Base-by-base conservation (phyloP, 2,113 vertebrate genomes). In the Oncorhynchus nerka region DNA sequence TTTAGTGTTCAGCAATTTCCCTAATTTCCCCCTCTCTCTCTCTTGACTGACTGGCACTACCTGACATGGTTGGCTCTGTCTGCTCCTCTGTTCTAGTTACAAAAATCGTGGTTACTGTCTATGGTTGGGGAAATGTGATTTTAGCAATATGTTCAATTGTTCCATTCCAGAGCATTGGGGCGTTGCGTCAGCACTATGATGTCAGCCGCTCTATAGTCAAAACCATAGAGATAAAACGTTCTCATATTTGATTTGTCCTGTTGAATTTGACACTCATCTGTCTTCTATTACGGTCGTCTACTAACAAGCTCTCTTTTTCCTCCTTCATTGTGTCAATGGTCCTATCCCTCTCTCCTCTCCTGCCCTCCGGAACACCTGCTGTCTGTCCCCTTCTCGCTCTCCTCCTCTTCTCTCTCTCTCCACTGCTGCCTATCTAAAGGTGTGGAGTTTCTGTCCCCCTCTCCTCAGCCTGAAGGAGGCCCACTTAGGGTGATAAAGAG, bases 401-500 rank as follows among this genome's bases (percentile, higher is more conserved):
- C 71, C 78, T 72, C 3, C 65, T 78, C 73, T 7, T 72, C 5
- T 80, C 55, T 88, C 16, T 84, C 16, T 84, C 78, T 62, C 80
- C 73, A 68, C 77, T 70, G 77, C 78, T 84, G 81, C 80, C 67
- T 67, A 81, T 66, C 87, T 77, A 88, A 89, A 93, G 91, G 81
- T 49, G 67, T 76, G 79, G 84, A 87, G 86, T 75, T 81, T 87
- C 77, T 87, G 83, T 91, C 84, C 88, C 79, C 88, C 75, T 30
- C 81, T 62, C 8, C n/a, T 75, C 57, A 76, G 84, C 51, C 91
- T 86, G 87, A 90, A 83, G 89, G 90, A 87, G 94, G 91, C 89
- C 87, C 90, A 84, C 92, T 94, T 75, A 95, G 91, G 81, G 91
- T 93, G 85, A 95, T 91, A 87, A 97, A 95, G 93, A 94, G 96